These are phyloP conservation scores for Listronotus bonariensis DNA, from an alignment of 1,140 invertebrate species.

Conservation along the genomic window DNA sequence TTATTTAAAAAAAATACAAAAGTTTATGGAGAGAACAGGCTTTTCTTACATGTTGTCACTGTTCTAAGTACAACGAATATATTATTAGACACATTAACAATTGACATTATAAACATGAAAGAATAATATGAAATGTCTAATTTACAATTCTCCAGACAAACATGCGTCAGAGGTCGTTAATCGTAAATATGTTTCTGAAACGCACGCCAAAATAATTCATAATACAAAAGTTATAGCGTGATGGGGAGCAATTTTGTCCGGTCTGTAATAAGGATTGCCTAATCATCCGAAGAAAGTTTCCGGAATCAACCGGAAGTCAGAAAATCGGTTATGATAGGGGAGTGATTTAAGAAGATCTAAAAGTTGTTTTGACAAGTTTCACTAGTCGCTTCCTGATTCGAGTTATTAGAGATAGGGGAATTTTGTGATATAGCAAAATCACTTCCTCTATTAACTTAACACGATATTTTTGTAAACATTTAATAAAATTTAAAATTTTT, in stretches of 20 bases:
- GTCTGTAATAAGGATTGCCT: constrained; percentile 45
- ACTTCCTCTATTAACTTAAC: constrained; percentile 7
- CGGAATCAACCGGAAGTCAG: constrained; percentile 42
- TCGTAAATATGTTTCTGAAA: constrained; percentile 6
- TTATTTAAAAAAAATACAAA: too few relatives aligned
- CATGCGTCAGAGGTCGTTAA: neutral
- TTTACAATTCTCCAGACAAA: constrained; percentile 1
- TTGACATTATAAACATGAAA: neutral
- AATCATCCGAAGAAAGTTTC: constrained; percentile 45
- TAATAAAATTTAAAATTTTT: too few relatives aligned
- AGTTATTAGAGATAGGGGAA: constrained; percentile 17
- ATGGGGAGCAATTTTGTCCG: constrained; percentile 40
- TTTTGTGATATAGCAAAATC: constrained; percentile 18
- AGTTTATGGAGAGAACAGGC: too few relatives aligned
- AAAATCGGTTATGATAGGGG: constrained; percentile 45
- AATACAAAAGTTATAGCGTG: constrained; percentile 44
- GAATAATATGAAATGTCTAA: too few relatives aligned
- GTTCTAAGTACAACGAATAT: too few relatives aligned
- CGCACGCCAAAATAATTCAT: constrained; percentile 44
- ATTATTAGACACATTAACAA: neutral
- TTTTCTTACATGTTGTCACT: too few relatives aligned
- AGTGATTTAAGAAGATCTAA: constrained; percentile 33
- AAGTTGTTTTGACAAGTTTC: constrained; percentile 38
- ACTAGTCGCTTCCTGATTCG: constrained; percentile 27
- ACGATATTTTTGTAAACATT: too few relatives aligned